A percentile compares a stretch with the other conserved stretches of the same genome.
phyloP scores from a whole-genome alignment of 2,113 vertebrate genomes.

The Calidris pugnax region DNA sequence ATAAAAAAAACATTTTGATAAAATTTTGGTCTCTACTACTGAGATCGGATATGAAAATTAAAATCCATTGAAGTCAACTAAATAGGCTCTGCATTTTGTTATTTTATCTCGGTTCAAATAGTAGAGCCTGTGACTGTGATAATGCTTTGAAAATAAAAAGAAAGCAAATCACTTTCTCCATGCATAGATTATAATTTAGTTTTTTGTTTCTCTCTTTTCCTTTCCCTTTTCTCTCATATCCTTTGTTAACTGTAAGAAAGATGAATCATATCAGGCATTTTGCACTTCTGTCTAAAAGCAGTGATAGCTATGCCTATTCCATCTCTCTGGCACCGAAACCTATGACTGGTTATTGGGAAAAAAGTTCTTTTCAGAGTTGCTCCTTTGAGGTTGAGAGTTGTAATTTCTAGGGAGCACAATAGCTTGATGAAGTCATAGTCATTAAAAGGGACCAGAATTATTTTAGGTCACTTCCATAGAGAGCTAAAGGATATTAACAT shows the following conservation, averaged over 20 bases:
- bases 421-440: neutral
- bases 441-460: slow-evolving; percentile 20
- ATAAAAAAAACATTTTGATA: neutral
- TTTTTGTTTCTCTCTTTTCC: neutral
- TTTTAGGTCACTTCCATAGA: slow-evolving; percentile 16
- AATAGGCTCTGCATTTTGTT: neutral
- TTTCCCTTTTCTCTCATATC: neutral
- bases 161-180: neutral
- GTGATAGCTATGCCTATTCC: neutral
- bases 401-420: slow-evolving; percentile 27
- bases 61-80: neutral
- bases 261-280: neutral
- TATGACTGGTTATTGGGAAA: neutral
- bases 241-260: neutral
- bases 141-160: neutral
- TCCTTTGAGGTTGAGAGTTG: neutral
- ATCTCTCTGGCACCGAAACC: neutral
- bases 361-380: neutral
- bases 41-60: neutral
- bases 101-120: neutral
- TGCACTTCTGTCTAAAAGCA: neutral
- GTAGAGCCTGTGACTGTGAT: neutral
- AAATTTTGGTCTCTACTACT: neutral
- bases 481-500: slow-evolving; percentile 16
- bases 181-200: neutral